Percentiles rank a stretch among this genome's conserved stretches.
These are phyloP conservation scores for Artemia sp. DNA, from an alignment of 2,888 invertebrate species.

Conservation along the genomic window DNA sequence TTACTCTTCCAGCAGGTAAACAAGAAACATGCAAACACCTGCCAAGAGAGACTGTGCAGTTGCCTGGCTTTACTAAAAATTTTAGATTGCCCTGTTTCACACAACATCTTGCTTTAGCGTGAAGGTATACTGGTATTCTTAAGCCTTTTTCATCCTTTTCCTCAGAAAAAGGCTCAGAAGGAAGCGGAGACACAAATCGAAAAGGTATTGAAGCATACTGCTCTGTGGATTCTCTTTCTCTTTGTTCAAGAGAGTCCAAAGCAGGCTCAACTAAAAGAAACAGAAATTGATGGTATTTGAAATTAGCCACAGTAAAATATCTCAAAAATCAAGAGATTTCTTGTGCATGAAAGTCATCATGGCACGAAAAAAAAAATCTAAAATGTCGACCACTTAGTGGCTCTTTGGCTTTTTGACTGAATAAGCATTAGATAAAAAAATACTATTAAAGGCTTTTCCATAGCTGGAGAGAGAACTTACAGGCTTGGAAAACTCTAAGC, in stretches of 20 bases:
- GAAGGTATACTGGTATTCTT: background rate
- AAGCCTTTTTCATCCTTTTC: background rate
- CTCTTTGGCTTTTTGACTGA: too few relatives aligned
- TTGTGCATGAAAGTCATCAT: too few relatives aligned
- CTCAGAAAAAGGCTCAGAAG: background rate
- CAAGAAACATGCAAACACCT: slow-evolving; percentile 4
- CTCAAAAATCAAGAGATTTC: too few relatives aligned
- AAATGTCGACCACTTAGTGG: too few relatives aligned
- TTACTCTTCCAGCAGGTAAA: background rate
- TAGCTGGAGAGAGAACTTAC: too few relatives aligned
- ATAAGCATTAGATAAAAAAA: too few relatives aligned
- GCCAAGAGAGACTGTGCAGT: background rate
- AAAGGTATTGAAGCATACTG: background rate
- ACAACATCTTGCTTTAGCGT: background rate
- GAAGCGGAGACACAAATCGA: background rate
- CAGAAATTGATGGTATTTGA: too few relatives aligned
- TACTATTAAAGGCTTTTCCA: too few relatives aligned
- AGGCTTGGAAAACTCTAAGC: too few relatives aligned
- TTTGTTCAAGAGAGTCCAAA: background rate
- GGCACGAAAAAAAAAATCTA: too few relatives aligned
- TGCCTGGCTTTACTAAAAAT: background rate
- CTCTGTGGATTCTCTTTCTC: slow-evolving; percentile 3
- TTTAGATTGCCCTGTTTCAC: background rate
- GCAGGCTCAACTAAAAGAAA: background rate
- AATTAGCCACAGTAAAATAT: too few relatives aligned